Evolutionary conservation across 1,140 invertebrate species (phyloP).

Genomic region (Dinothrombium tinctorium): DNA sequence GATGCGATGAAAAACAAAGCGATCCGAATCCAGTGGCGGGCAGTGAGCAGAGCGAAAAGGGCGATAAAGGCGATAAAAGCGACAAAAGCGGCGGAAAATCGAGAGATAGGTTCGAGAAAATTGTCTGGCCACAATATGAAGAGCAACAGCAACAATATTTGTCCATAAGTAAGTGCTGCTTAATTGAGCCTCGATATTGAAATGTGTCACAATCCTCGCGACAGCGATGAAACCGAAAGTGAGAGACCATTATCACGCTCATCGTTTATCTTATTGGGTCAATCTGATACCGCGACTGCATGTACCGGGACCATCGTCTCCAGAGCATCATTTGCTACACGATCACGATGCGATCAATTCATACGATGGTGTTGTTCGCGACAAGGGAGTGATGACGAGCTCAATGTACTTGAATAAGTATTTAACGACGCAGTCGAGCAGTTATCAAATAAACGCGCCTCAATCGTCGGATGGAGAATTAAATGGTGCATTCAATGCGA

Average conservation of each 20-base stretch:
- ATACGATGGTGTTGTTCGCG: slow-evolving; percentile 24
- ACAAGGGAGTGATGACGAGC: too few relatives aligned
- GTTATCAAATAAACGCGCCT: too few relatives aligned
- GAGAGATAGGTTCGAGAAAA: too few relatives aligned
- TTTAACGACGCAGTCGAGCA: too few relatives aligned
- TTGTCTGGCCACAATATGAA: slow-evolving; percentile 70
- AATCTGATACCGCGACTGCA: slow-evolving; percentile 84
- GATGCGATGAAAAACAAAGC: too few relatives aligned
- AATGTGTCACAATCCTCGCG: neutral
- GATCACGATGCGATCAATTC: slow-evolving; percentile 26
- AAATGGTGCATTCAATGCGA: too few relatives aligned
- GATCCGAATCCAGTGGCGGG: too few relatives aligned
- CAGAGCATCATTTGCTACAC: slow-evolving; percentile 48
- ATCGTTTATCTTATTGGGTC: slow-evolving; percentile 81
- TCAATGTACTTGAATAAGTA: too few relatives aligned
- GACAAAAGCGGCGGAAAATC: too few relatives aligned
- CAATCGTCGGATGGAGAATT: too few relatives aligned
- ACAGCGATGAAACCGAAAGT: slow-evolving; percentile 33
- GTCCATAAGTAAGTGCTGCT: slow-evolving; percentile 38
- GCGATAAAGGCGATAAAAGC: too few relatives aligned
- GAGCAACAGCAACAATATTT: slow-evolving; percentile 66
- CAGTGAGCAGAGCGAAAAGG: too few relatives aligned
- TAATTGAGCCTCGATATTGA: neutral
- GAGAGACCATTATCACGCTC: slow-evolving; percentile 81
- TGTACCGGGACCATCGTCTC: slow-evolving; percentile 10